phyloP scores from a whole-genome alignment of 2,888 invertebrate species.

The Cistogaster globosa region DNA sequence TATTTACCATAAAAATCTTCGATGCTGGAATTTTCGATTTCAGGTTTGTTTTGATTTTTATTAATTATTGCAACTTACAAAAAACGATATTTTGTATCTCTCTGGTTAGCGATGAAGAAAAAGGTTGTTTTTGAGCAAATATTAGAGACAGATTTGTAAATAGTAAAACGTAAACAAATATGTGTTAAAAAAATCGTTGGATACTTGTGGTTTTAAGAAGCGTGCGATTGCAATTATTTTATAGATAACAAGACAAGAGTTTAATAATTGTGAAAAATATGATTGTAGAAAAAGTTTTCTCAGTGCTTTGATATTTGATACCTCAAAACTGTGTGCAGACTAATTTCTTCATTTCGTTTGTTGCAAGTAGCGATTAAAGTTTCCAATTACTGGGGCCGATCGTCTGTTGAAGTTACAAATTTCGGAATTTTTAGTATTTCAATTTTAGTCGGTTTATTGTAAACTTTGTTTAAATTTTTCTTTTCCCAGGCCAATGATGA shows the following conservation, averaged over 20 bases:
- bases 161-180: constrained; percentile 18
- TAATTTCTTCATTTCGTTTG: not conserved
- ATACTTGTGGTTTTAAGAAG: not conserved
- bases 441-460: no score
- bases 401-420: no score
- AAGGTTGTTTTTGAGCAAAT: constrained; percentile 11
- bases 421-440: no score
- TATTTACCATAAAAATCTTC: constrained; percentile 23
- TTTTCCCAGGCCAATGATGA: no score
- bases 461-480: no score
- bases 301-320: not conserved
- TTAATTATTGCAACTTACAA: not conserved
- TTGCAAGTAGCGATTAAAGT: not conserved
- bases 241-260: not conserved
- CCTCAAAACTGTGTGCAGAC: not conserved
- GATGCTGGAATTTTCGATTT: constrained; percentile 38
- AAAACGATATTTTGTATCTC: not conserved
- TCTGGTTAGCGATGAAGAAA: constrained; percentile 9
- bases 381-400: no score
- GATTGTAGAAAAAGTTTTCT: not conserved
- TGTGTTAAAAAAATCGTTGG: not conserved
- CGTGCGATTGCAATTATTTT: not conserved
- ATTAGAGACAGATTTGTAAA: constrained; percentile 21
- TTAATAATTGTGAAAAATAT: no score
- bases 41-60: constrained; percentile 22